Evolutionary conservation across 64 coral and sea anemone genomes (phyloP).

Genomic region (Porites lutea): DNA sequence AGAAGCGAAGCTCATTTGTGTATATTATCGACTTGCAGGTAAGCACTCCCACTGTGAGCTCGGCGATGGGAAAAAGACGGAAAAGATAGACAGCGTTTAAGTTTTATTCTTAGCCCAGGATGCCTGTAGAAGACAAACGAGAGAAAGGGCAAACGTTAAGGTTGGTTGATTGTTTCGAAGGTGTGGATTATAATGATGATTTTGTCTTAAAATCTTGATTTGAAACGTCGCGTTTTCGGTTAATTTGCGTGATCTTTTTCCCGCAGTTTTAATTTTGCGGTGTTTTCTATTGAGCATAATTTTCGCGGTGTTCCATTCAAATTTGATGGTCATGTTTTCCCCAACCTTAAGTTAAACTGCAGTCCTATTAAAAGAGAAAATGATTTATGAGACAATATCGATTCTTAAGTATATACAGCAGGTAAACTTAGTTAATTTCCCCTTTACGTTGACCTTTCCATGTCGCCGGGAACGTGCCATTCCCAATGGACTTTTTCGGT

Average conservation of each 20-base stretch:
- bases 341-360: neutral
- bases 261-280: neutral
- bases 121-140: slow-evolving; percentile 42
- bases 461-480: neutral
- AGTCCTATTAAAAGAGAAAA: neutral
- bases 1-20: neutral
- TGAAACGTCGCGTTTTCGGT: too few species aligned
- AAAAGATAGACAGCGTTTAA: neutral
- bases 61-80: slow-evolving; percentile 1
- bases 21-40: slow-evolving; percentile 20
- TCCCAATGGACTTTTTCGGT: neutral
- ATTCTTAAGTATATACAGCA: neutral
- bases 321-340: neutral
- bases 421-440: neutral
- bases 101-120: neutral
- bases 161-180: neutral
- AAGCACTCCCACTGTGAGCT: neutral
- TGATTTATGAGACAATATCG: neutral
- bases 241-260: neutral
- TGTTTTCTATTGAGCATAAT: neutral
- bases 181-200: too few species aligned
- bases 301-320: neutral
- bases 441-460: neutral
- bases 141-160: slow-evolving; percentile 12
- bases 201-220: too few species aligned